These are phyloP conservation scores for Limnephilus marmoratus DNA, from an alignment of 2,888 invertebrate species.

Conservation along the genomic window DNA sequence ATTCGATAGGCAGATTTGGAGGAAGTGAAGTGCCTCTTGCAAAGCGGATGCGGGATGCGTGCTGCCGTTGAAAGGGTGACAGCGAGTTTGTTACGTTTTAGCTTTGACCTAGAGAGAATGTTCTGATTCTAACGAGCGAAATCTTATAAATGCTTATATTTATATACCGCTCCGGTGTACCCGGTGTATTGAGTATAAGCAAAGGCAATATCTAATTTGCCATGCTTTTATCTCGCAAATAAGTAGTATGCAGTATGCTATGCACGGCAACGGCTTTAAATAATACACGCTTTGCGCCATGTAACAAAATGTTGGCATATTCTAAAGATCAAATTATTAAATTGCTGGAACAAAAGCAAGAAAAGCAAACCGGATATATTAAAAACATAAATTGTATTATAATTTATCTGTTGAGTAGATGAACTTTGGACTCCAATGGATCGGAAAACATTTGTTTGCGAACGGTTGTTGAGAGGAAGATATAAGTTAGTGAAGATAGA, in stretches of 20 bases:
- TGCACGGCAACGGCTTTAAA: neutral
- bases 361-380: neutral
- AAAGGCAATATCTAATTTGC: conserved; percentile 18
- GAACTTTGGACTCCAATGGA: neutral
- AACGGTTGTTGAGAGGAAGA: no score
- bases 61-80: conserved; percentile 7
- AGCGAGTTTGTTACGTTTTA: neutral
- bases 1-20: neutral
- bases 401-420: no score
- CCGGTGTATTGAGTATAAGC: neutral
- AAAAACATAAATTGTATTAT: neutral
- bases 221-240: conserved; percentile 19
- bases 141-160: conserved; percentile 29
- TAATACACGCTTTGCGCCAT: neutral
- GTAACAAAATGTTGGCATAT: neutral
- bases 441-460: no score
- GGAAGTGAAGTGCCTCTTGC: conserved; percentile 9
- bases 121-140: conserved; percentile 9
- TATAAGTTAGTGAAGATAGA: no score
- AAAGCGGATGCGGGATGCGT: neutral
- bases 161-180: conserved; percentile 7
- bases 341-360: neutral
- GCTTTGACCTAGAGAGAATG: conserved; percentile 2
- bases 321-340: neutral
- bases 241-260: neutral